These are phyloP conservation scores for Drosophila mojavensis DNA, from an alignment of 1,140 invertebrate species.

Conservation along the genomic window DNA sequence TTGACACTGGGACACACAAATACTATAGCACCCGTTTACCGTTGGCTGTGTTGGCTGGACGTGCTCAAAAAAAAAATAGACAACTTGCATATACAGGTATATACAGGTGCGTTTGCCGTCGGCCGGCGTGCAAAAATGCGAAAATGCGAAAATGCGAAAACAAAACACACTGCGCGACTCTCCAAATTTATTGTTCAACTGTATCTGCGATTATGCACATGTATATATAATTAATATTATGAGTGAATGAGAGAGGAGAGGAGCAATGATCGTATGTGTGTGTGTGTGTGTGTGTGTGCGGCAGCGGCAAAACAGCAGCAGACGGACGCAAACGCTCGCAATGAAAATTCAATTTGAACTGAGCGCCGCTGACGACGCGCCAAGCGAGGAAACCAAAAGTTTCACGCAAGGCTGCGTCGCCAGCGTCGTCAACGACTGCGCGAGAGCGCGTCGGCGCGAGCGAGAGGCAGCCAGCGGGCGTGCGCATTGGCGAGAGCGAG, in stretches of 20 bases:
- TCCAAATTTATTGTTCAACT: neutral
- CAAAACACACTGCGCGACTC: slow-evolving; percentile 26
- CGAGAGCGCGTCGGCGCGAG: slow-evolving; percentile 16
- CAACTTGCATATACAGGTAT: neutral
- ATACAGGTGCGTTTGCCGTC: slow-evolving; percentile 44
- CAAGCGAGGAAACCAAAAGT: slow-evolving; percentile 72
- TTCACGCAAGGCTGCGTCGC: slow-evolving; percentile 20
- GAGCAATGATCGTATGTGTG: neutral
- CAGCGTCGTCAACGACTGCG: slow-evolving; percentile 22
- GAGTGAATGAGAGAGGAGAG: slow-evolving; percentile 2
- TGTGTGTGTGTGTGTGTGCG: slow-evolving; percentile 13
- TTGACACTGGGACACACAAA: slow-evolving; percentile 22
- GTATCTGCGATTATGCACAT: neutral
- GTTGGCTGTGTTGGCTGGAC: slow-evolving; percentile 5
- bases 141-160: slow-evolving; percentile 23
- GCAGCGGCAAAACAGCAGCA: slow-evolving; percentile 41
- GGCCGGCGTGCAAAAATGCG: slow-evolving; percentile 40
- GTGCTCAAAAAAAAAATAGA: slow-evolving; percentile 48
- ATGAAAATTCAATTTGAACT: slow-evolving; percentile 83
- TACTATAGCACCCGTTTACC: slow-evolving; percentile 23
- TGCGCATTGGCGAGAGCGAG: slow-evolving; percentile 19
- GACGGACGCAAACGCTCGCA: slow-evolving; percentile 72
- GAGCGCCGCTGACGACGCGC: slow-evolving; percentile 67
- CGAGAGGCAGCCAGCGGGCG: slow-evolving; percentile 1
- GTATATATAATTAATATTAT: neutral